Conservation (phyloP, 2,113 vertebrate genomes). For the Ceyx melanurus region DNA sequence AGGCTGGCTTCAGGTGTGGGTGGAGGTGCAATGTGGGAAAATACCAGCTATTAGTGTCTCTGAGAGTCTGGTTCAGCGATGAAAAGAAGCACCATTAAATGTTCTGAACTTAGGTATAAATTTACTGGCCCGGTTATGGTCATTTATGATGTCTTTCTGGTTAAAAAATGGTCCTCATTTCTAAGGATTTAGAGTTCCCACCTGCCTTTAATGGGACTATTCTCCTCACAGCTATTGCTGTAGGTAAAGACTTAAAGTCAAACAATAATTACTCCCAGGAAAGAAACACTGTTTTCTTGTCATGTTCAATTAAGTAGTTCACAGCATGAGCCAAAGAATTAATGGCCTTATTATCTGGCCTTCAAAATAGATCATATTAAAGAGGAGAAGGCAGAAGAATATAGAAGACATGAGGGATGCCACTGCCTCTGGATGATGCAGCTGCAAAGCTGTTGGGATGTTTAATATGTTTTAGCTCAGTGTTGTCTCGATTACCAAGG, state of each 20-base stretch:
- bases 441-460: neutral
- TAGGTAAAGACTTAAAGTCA: slow-evolving; percentile 53
- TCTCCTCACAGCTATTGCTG: slow-evolving; percentile 12
- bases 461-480: neutral
- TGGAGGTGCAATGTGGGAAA: neutral
- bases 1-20: rapidly evolving
- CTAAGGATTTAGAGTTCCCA: slow-evolving; percentile 17
- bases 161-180: neutral
- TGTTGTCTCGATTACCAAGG: neutral
- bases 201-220: slow-evolving; percentile 22
- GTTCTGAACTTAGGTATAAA: neutral
- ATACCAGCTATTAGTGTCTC: neutral
- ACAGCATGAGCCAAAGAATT: slow-evolving; percentile 24
- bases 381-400: neutral
- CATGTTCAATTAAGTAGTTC: slow-evolving; percentile 60
- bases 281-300: slow-evolving; percentile 59
- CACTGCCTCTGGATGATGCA: neutral
- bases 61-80: neutral
- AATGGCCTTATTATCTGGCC: slow-evolving; percentile 51
- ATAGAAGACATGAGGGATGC: neutral
- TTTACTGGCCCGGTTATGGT: neutral
- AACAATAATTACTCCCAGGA: slow-evolving; percentile 44
- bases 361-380: slow-evolving; percentile 24
- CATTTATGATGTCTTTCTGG: neutral
- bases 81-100: neutral